Base-by-base conservation (phyloP, 2,797 vertebrate species). In the Vespertilio murinus region DNA sequence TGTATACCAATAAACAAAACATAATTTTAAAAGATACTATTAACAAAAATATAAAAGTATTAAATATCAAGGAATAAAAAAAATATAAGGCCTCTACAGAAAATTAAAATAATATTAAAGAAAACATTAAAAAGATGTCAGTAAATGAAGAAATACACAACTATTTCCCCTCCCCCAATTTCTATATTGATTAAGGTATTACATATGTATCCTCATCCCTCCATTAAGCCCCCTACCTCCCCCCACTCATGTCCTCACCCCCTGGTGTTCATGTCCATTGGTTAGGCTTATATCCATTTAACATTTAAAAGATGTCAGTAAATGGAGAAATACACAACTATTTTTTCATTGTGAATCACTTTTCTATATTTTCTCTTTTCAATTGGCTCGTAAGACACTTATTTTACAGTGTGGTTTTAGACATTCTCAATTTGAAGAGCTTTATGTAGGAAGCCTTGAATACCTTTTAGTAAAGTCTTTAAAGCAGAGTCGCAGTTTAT, bases 391-490 rank as follows among this genome's bases (percentile, higher is more conserved):
- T 64, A 73, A 78, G 49, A 56, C 8, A 28, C 20, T 70, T 9
- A 74, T 8, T 2, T 56, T 45, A 91, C 52, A 79, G 20, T 71
- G 23, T 56, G n/a, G 54, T 28, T 54, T 6, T 71, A 18, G 40
- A 78, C 13, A 67, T 22, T 83, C 47, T 87, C 77, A 88, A 35
- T 69, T 35, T 70, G 47, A 92, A 59, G 80, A 65, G 64, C 22
- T 81, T 89, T 78, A 90, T 1, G 13, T 25, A 82, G 75, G 33
- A 90, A 84, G 59, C 8, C 78, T 83, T 70, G 59, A 94, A 9
- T 98, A 99, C 99, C 99, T 99, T 98, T 99, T 99, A 0, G 99
- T 99, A 98, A 99, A 99, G 98, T 99, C 99, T 97, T 99, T 99
- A 97, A 99, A 99, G 97, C 99, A 99, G 84, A 99, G 99, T 16